Conservation (phyloP, 2,888 invertebrate species). For the Dryobota labecula region DNA sequence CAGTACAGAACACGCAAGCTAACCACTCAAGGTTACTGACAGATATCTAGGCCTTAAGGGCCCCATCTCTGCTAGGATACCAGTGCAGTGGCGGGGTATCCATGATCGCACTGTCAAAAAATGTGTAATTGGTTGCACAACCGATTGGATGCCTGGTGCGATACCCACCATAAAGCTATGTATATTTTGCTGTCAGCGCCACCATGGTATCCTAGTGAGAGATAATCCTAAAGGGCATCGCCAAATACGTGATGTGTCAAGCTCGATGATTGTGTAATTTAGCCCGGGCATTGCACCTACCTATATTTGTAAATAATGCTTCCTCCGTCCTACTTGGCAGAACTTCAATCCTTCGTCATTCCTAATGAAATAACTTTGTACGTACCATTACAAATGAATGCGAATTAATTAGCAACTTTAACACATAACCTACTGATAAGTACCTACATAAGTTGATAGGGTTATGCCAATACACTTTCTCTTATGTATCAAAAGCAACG, state of each 20-base stretch:
- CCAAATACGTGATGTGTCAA: not conserved
- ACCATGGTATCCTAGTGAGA: no score
- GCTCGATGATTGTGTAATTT: not conserved
- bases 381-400: conserved; percentile 1
- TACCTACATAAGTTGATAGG: not conserved
- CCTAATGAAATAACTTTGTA: not conserved
- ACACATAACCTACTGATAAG: conserved; percentile 1
- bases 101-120: no score
- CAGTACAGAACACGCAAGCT: no score
- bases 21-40: no score
- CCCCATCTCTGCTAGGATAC: no score
- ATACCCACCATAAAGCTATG: no score
- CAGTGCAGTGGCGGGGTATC: no score
- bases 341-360: not conserved
- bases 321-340: conserved; percentile 17
- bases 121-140: no score
- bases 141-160: no score
- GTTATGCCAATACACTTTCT: not conserved
- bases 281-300: not conserved
- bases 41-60: no score
- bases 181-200: no score
- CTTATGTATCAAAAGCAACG: not conserved
- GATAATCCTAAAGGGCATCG: not conserved
- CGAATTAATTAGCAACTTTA: conserved; percentile 3
- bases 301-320: conserved; percentile 2